These are phyloP conservation scores for Masticophis lateralis DNA, from an alignment of 2,797 vertebrate species.

Conservation along the genomic window DNA sequence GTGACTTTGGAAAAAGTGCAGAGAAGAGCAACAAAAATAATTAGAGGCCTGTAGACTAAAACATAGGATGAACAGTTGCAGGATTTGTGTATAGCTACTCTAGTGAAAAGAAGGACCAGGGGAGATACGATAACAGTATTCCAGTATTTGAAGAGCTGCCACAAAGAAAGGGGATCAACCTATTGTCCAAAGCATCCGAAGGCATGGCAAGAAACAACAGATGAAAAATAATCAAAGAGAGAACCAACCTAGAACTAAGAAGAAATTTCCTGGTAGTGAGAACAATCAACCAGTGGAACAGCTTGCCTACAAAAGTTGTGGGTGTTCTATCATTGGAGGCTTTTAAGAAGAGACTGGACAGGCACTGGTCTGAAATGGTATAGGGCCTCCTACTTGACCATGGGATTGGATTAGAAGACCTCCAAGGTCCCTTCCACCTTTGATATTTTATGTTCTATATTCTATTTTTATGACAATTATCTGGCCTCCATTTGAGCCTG, in stretches of 20 bases:
- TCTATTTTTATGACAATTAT: slow-evolving; percentile 58
- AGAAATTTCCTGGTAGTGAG: neutral
- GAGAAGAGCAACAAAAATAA: neutral
- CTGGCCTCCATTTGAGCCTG: slow-evolving; percentile 51
- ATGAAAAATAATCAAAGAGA: neutral
- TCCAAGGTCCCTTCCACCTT: neutral
- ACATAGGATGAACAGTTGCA: neutral
- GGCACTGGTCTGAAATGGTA: neutral
- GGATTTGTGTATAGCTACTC: neutral
- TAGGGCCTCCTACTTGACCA: neutral
- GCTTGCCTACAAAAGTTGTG: neutral
- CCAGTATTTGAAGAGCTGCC: neutral
- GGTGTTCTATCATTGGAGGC: neutral
- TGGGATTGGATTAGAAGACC: neutral
- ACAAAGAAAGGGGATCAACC: neutral
- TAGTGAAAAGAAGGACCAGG: neutral
- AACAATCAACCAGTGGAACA: neutral
- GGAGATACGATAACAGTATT: neutral
- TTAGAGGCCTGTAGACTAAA: neutral
- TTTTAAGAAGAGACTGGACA: neutral
- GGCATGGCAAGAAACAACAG: neutral
- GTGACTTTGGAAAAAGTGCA: neutral
- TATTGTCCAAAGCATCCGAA: neutral
- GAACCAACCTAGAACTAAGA: neutral
- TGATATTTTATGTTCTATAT: neutral